Conservation (phyloP, 2,888 invertebrate genomes). For the Thyatira batis region DNA sequence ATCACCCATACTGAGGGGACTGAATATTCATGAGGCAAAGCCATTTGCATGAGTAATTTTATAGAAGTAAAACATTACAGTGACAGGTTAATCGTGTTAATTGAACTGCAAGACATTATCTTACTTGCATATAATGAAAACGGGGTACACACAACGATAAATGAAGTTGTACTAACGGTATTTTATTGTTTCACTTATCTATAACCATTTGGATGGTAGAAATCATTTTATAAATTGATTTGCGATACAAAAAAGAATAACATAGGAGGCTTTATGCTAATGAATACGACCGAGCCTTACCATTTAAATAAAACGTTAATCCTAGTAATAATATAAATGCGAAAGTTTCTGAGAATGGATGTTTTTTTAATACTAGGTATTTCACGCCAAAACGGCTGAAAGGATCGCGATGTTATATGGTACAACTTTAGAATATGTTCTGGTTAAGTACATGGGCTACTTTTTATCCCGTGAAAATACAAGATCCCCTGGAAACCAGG, state of each 20-base stretch:
- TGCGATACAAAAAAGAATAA: background rate
- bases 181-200: constrained; percentile 23
- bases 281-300: background rate
- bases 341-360: no score
- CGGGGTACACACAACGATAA: constrained; percentile 33
- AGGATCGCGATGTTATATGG: no score
- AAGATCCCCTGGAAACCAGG: no score
- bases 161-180: constrained; percentile 35
- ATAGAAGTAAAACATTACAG: constrained; percentile 62
- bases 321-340: no score
- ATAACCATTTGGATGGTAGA: background rate
- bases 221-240: background rate
- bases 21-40: constrained; percentile 66
- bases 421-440: no score
- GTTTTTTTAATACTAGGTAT: no score
- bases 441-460: no score
- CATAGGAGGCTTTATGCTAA: background rate
- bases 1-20: constrained; percentile 40
- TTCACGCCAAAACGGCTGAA: no score
- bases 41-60: constrained; percentile 71
- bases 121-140: constrained; percentile 18
- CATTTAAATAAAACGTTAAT: background rate
- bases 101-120: constrained; percentile 57
- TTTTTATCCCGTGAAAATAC: no score
- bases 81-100: constrained; percentile 63